phyloP scores from a whole-genome alignment of 2,797 vertebrate species.

The Enteromius radiatus region DNA sequence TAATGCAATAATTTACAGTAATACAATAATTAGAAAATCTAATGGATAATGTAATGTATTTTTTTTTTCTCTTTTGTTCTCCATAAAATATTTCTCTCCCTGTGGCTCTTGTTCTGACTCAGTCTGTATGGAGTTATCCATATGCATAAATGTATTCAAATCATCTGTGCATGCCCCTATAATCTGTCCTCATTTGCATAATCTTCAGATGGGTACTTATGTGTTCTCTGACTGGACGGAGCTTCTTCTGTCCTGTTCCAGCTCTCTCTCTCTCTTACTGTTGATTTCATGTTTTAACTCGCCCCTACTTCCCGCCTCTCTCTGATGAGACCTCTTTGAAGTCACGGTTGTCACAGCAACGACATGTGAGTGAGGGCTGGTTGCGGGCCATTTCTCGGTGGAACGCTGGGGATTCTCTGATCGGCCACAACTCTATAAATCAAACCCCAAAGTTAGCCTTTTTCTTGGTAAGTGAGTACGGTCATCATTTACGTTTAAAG shows the following conservation, averaged over 20 bases:
- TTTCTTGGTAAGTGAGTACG: conserved; percentile 4
- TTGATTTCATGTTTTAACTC: conserved; percentile 40
- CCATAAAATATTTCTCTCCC: neutral
- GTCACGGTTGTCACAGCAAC: conserved; percentile 51
- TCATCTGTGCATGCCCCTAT: conserved; percentile 19
- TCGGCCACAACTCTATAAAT: conserved; percentile 20
- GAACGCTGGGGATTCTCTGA: conserved; percentile 31
- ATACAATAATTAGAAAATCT: no score
- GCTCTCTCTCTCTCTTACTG: conserved; percentile 37
- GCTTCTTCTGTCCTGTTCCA: conserved; percentile 23
- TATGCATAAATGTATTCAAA: conserved; percentile 25
- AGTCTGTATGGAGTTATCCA: conserved; percentile 1
- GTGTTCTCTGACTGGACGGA: conserved; percentile 20
- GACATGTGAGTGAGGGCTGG: conserved; percentile 38
- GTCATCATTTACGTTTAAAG: neutral
- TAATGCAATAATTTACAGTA: no score
- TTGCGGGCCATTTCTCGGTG: conserved; percentile 37
- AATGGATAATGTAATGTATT: no score
- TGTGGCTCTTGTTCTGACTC: neutral
- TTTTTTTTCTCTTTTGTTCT: neutral
- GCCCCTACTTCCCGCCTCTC: conserved; percentile 30
- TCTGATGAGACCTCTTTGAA: conserved; percentile 51
- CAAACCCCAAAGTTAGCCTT: conserved; percentile 37
- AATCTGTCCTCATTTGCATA: conserved; percentile 43
- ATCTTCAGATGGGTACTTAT: conserved; percentile 35